Percentiles rank a stretch among this genome's conserved stretches.
These are phyloP conservation scores for Microplitis mediator DNA, from an alignment of 1,140 invertebrate genomes.

Conservation along the genomic window DNA sequence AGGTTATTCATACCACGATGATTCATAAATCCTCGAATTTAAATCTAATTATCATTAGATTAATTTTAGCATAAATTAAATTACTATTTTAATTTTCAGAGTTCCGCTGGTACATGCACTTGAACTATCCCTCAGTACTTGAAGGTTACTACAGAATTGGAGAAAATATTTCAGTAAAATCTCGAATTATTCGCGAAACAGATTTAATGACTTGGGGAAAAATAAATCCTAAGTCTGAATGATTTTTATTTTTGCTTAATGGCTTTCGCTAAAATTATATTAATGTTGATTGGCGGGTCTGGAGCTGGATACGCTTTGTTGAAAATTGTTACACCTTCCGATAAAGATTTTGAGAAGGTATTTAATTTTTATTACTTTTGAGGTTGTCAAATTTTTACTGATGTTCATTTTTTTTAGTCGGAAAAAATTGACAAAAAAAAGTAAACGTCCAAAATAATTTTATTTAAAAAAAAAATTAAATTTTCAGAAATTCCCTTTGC, in stretches of 20 bases:
- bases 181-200: conserved; percentile 27
- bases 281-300: conserved; percentile 19
- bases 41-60: no score
- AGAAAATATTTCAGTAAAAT: conserved; percentile 36
- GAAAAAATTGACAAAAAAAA: no score
- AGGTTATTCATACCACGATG: conserved; percentile 18
- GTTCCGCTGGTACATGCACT: conserved; percentile 49
- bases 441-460: no score
- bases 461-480: no score
- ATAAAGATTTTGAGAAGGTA: conserved; percentile 31
- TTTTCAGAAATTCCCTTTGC: conserved; percentile 12
- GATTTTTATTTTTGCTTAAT: conserved; percentile 34
- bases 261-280: conserved; percentile 32
- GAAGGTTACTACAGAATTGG: conserved; percentile 50
- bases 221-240: conserved; percentile 17
- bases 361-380: not conserved
- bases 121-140: conserved; percentile 45
- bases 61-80: no score
- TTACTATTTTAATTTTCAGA: conserved; percentile 37
- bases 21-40: not conserved
- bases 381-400: not conserved
- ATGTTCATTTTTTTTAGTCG: no score
- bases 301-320: conserved; percentile 33
- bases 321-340: not conserved
- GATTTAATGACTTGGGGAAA: conserved; percentile 44